Evolutionary conservation across 1,140 invertebrate species (phyloP).

Genomic region (Pseudoatta argentina): DNA sequence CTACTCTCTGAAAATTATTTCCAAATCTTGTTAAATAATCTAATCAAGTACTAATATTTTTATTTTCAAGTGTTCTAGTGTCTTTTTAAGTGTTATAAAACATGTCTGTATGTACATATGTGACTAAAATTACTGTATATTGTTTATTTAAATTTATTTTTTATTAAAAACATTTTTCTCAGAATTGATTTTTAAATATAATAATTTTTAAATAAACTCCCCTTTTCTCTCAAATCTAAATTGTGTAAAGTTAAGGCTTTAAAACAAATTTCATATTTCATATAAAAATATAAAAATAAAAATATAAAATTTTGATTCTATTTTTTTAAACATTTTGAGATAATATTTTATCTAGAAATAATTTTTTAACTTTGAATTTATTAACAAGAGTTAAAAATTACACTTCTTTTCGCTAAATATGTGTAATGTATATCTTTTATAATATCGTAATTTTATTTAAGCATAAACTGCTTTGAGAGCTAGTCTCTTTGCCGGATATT

Average conservation of each 20-base stretch:
- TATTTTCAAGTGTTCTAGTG: no score
- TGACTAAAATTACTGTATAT: conserved; percentile 21
- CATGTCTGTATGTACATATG: neutral
- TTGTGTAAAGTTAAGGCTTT: neutral
- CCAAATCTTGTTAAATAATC: neutral
- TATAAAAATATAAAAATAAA: neutral
- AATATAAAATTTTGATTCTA: neutral
- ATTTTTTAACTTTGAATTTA: neutral
- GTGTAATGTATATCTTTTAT: neutral
- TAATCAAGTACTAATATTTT: neutral
- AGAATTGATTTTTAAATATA: conserved; percentile 6
- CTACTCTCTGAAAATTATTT: neutral
- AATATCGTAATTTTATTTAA: neutral
- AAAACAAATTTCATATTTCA: neutral
- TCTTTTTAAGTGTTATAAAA: neutral
- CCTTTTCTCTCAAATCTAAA: neutral
- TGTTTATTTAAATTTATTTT: neutral
- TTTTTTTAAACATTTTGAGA: neutral
- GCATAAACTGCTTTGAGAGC: neutral
- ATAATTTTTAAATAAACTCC: neutral
- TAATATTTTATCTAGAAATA: neutral
- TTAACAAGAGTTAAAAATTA: conserved; percentile 30
- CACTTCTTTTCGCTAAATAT: neutral
- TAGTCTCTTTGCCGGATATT: neutral
- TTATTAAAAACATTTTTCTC: neutral